Evolutionary conservation across 2,888 invertebrate genomes (phyloP), one percentile per base, ranked within the genome.

Genomic region (Ceraclea dissimilis): DNA sequence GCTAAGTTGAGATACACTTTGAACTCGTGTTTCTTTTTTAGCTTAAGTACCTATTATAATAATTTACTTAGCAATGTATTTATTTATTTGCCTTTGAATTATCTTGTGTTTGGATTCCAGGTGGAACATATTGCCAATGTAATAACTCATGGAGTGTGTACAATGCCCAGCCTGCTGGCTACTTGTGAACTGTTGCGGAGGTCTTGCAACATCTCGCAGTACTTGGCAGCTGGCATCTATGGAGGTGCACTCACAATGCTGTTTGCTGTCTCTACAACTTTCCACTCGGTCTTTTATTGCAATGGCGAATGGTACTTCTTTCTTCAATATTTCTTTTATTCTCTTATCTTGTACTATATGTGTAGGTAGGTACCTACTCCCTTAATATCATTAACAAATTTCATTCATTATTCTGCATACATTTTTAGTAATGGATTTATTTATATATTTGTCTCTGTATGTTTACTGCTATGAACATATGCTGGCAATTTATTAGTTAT

Each of bases 61-160:
- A 26, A 10, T 4, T 4, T 6, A 26, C 26, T 26, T 26, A 6
- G 26, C n/a, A 26, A 6, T 26, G 26, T 26, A 26, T 39, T 31
- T 13, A 26, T 26, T 13, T 22, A 26, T 18, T 13, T 26, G 18
- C 13, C n/a, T n/a, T n/a, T n/a, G n/a, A n/a, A n/a, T n/a, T n/a
- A n/a, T n/a, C n/a, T 22, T 31, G 26, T 31, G 20, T 46, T 11
- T 19, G 6, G 5, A 18, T 4, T 46, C 10, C 73, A 88, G 74
- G 80, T 92, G 63, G 95, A 95, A 71, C 93, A 95, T 69, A 75
- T 93, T 60, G 94, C 95, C 49, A 95, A 95, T 75, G 88, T 95
- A 49, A 77, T 92, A 65, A 93, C 94, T 31, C 95, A 95, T 72
- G 94, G 90, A 54, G 81, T 93, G 58, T 92, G 90, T 82, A 87